phyloP scores from a whole-genome alignment of 2,797 vertebrate genomes.

The Gymnothorax reevesii region DNA sequence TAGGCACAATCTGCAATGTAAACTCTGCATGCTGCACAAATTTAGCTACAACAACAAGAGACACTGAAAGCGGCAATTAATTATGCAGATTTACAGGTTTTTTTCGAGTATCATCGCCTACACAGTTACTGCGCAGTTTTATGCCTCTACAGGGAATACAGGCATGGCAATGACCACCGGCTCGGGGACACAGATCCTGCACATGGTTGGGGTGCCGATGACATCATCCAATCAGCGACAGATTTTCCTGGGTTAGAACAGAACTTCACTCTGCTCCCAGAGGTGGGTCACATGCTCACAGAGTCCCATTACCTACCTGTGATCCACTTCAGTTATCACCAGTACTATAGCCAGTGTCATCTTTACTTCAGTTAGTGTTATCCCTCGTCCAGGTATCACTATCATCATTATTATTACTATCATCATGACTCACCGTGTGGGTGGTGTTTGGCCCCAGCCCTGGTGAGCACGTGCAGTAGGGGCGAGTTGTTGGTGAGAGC shows the following conservation, averaged over 20 bases:
- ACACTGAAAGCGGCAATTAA: not conserved
- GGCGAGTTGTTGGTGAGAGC: constrained; percentile 74
- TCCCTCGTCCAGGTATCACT: too few relatives aligned
- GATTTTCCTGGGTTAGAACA: not conserved
- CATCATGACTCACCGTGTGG: constrained; percentile 66
- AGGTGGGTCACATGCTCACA: not conserved
- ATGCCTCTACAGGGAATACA: not conserved
- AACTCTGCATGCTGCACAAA: not conserved
- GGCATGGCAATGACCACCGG: not conserved
- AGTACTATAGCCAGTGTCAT: not conserved
- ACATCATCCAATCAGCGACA: not conserved
- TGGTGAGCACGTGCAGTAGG: constrained; percentile 70
- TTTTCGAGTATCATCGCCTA: not conserved
- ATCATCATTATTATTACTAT: too few relatives aligned
- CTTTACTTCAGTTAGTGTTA: not conserved
- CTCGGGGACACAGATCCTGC: not conserved
- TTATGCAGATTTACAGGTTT: not conserved
- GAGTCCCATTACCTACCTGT: not conserved
- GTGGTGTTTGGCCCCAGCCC: constrained; percentile 73
- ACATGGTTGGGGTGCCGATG: not conserved
- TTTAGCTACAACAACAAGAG: not conserved
- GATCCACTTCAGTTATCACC: not conserved
- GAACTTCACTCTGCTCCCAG: not conserved
- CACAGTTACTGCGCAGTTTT: not conserved
- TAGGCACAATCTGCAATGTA: not conserved